Conservation (phyloP, 2,888 invertebrate genomes). For the Acholoe squamosa region DNA sequence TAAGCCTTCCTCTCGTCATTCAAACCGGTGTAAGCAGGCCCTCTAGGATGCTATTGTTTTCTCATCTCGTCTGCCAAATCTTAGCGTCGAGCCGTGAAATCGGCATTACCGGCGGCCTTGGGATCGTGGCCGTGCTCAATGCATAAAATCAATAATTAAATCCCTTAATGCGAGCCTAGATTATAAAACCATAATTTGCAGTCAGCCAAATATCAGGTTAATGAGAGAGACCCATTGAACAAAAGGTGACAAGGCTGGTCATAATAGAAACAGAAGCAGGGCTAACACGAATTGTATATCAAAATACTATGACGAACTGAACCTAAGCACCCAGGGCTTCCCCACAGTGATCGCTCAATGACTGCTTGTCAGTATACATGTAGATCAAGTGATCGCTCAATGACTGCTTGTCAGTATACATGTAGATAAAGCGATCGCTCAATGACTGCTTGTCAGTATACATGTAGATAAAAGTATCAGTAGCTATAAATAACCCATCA, state of each 20-base stretch:
- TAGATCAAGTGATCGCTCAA: too few relatives aligned
- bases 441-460: too few relatives aligned
- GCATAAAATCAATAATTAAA: conserved; percentile 7
- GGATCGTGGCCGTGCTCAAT: background rate
- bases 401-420: too few relatives aligned
- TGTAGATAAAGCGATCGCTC: too few relatives aligned
- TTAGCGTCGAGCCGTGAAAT: conserved; percentile 6
- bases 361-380: too few relatives aligned
- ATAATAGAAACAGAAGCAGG: too few relatives aligned
- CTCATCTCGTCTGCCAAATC: background rate
- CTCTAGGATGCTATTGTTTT: background rate
- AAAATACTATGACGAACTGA: too few relatives aligned
- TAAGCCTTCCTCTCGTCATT: background rate
- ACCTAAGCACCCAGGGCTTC: too few relatives aligned
- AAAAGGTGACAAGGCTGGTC: background rate
- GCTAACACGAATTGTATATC: too few relatives aligned
- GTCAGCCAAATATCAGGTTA: conserved; percentile 2
- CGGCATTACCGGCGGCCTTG: background rate
- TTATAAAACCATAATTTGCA: conserved; percentile 10
- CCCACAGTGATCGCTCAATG: too few relatives aligned
- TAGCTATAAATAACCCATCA: too few relatives aligned
- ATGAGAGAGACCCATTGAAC: background rate
- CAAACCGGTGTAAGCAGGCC: background rate
- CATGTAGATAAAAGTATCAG: too few relatives aligned
- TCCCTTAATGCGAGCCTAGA: conserved; percentile 7